Conservation (phyloP, 2,888 invertebrate species). For the Leucania comma region DNA sequence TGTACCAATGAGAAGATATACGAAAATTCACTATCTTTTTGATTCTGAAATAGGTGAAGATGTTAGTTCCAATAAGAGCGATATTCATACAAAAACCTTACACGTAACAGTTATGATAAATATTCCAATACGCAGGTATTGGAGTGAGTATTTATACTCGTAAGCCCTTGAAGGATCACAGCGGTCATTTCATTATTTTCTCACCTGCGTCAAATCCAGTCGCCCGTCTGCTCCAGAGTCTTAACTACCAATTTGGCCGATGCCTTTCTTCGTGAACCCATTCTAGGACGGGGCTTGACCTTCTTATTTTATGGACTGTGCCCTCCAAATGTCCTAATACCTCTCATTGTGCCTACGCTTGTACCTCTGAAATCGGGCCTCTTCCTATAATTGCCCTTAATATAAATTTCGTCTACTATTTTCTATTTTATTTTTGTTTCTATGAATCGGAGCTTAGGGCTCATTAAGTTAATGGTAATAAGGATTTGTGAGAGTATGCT, state of each 20-base stretch:
- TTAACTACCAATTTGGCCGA: slow-evolving; percentile 51
- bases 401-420: slow-evolving; percentile 35
- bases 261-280: slow-evolving; percentile 66
- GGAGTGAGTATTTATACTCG: slow-evolving; percentile 4
- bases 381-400: slow-evolving; percentile 44
- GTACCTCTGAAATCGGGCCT: slow-evolving; percentile 46
- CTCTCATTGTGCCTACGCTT: slow-evolving; percentile 70
- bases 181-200: slow-evolving; percentile 45
- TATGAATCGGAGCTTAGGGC: background rate
- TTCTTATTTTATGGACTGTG: slow-evolving; percentile 75
- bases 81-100: background rate
- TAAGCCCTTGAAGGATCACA: slow-evolving; percentile 39
- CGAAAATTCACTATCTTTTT: too few relatives aligned
- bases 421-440: slow-evolving; percentile 8
- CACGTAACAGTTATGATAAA: background rate
- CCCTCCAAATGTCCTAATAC: slow-evolving; percentile 72
- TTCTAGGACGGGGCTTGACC: slow-evolving; percentile 72
- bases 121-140: background rate
- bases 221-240: slow-evolving; percentile 56
- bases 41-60: background rate
- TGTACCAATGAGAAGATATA: too few relatives aligned
- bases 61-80: background rate
- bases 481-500: background rate
- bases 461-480: background rate
- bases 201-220: slow-evolving; percentile 54